Evolutionary conservation across 2,888 invertebrate species (phyloP), one percentile per base, ranked within the genome.

Genomic region (Diaprepes abbreviatus): DNA sequence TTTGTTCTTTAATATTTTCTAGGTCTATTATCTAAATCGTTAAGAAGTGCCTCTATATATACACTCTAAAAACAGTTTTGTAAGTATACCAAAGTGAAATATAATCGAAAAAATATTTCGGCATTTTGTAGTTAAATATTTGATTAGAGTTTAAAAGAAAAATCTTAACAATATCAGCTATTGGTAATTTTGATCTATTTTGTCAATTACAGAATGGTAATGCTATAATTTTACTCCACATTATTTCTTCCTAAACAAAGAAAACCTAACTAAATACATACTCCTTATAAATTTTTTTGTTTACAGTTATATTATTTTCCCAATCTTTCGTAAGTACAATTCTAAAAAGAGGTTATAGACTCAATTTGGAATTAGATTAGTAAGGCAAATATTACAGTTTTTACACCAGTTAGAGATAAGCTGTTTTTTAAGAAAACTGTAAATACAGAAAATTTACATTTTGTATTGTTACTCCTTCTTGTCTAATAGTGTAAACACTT

Each of bases 391-490:
- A 35, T n/a, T 35, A 35, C 35, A 10, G 28, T 52, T 52, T 52
- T 52, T 52, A 52, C 52, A 52, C 31, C 33, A 31, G 9, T 33
- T 52, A 52, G 52, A 16, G 12, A 52, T 52, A 52, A 52, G 52
- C 14, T 31, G 6, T 16, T 52, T 52, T 52, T 57, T 21, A 24
- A 55, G 1, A 57, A 28, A 24, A 35, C 28, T 36, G 48, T 40
- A 31, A 43, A 45, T 45, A 43, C 10, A 43, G n/a, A 14, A 9
- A 28, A 48, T 14, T 40, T 24, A 28, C 28, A 28, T 57, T 54
- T 57, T 65, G 35, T 36, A 66, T 70, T 59, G 68, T 76, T 74
- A 73, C 74, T 75, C 71, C 68, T 70, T 74, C 66, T 75, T 75
- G 74, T 74, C 74, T 75, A 71, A 75, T 71, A 67, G 73, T 71